Base-by-base conservation (phyloP, 2,888 invertebrate genomes). In the Parnassius glacialis region DNA sequence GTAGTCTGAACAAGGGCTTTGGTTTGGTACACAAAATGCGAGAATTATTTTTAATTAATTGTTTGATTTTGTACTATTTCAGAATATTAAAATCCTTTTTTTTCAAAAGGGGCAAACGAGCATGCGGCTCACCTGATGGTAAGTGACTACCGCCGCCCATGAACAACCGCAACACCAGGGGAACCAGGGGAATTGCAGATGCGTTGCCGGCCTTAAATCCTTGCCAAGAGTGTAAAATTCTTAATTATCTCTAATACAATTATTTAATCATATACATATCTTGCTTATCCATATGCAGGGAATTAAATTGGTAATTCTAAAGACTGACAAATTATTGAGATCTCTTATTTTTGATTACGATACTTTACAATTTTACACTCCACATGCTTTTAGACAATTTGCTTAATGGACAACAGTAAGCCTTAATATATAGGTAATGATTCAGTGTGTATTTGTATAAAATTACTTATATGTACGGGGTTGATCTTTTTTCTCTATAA, bases 1-100 rank as follows among this genome's bases (percentile, higher is more conserved):
- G 68, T 66, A 63, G 62, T 67, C 69, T 52, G 64, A 71, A 70
- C 70, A 62, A 71, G 70, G 74, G 74, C 65, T 74, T 80, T 81
- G 80, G 79, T 90, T 89, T 90, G 89, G 89, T 89, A 90, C 90
- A 84, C 74, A 74, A 73, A 72, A 74, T 80, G 78, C 77, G 77
- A 75, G 70, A 71, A 70, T 66, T 73, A 70, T 71, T 71, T 64
- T 56, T 62, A 69, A 71, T 68, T 55, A 72, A 67, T 73, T 64
- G 70, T 67, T 65, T 67, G 62, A 66, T 70, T 83, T 83, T 84
- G 81, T 84, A 85, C 83, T 86, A 79, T 81, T 83, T 79, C 68
- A 76, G 74, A 69, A 68, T 65, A 70, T 76, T 57, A 48, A 9
- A 10, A 9, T 60, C n/a, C n/a, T n/a, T n/a, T n/a, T n/a, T n/a